Percentiles rank a stretch among this genome's conserved stretches.
Evolutionary conservation across 2,797 vertebrate genomes (phyloP).

Genomic region (Hemitrygon akajei): DNA sequence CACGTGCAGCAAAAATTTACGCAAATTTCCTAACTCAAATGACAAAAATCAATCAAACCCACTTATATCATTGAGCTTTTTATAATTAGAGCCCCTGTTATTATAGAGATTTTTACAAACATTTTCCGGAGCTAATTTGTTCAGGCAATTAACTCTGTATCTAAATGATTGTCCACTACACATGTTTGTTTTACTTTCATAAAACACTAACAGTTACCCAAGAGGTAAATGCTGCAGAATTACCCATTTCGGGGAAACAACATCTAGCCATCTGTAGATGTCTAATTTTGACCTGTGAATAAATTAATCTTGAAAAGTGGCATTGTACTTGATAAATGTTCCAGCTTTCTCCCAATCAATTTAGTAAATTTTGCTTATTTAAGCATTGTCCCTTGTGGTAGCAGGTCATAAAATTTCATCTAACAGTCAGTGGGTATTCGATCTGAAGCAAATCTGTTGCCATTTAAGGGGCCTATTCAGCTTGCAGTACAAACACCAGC

Average conservation of each 20-base stretch:
- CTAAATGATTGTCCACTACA: neutral
- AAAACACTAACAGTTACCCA: slow-evolving; percentile 28
- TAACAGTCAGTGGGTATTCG: slow-evolving; percentile 39
- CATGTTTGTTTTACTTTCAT: slow-evolving; percentile 6
- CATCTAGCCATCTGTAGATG: slow-evolving; percentile 28
- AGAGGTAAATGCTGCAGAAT: slow-evolving; percentile 30
- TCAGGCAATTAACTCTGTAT: neutral
- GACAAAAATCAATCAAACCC: neutral
- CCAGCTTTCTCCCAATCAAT: slow-evolving; percentile 38
- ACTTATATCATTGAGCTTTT: neutral
- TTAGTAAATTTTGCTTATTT: slow-evolving; percentile 39
- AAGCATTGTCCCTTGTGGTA: slow-evolving; percentile 41
- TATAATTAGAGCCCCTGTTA: neutral
- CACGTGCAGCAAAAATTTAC: neutral
- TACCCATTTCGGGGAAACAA: slow-evolving; percentile 15
- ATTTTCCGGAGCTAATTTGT: slow-evolving; percentile 8
- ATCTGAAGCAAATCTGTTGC: slow-evolving; percentile 31
- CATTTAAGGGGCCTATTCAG: slow-evolving; percentile 38
- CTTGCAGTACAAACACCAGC: slow-evolving; percentile 37
- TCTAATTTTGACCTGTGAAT: slow-evolving; percentile 37
- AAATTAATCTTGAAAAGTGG: slow-evolving; percentile 38
- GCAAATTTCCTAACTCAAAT: slow-evolving; percentile 2
- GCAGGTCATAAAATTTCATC: slow-evolving; percentile 32
- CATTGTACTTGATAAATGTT: slow-evolving; percentile 40
- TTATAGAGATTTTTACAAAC: slow-evolving; percentile 11